These are phyloP conservation scores for Vireo griseus DNA, from an alignment of 2,797 vertebrate species.

Conservation along the genomic window DNA sequence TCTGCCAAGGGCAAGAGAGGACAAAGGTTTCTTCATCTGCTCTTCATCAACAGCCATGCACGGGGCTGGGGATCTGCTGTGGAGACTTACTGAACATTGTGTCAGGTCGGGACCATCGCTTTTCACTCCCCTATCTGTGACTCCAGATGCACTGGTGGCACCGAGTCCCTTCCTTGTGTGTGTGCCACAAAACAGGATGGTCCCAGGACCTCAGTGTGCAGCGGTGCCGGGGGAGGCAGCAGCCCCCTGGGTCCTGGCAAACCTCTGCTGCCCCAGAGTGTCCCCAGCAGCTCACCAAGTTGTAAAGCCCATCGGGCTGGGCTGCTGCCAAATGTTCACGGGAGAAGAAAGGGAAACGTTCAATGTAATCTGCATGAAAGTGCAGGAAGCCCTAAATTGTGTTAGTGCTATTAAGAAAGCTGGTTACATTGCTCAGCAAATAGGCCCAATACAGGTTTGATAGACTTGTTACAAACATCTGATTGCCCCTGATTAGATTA, in stretches of 20 bases:
- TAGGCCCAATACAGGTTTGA: conserved; percentile 40
- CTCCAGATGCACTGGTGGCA: neutral
- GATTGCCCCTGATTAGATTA: conserved; percentile 68
- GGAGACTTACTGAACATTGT: neutral
- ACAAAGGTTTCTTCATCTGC: neutral
- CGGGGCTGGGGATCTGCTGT: neutral
- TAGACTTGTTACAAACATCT: conserved; percentile 62
- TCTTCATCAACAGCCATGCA: neutral
- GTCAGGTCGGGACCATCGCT: neutral
- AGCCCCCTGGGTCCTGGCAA: neutral
- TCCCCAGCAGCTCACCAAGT: neutral
- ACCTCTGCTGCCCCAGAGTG: neutral
- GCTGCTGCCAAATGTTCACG: neutral
- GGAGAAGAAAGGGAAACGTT: conserved; percentile 49
- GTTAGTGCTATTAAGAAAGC: conserved; percentile 35
- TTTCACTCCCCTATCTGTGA: neutral
- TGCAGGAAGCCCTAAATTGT: conserved; percentile 21
- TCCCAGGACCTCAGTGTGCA: fast-evolving
- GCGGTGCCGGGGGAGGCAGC: fast-evolving
- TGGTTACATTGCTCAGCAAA: conserved; percentile 11
- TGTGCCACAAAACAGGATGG: neutral
- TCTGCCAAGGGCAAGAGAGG: neutral
- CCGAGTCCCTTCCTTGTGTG: fast-evolving
- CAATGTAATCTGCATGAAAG: conserved; percentile 33
- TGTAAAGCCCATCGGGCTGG: neutral